phyloP scores from a whole-genome alignment of 2,888 invertebrate genomes.

The Drosophila silvestris region DNA sequence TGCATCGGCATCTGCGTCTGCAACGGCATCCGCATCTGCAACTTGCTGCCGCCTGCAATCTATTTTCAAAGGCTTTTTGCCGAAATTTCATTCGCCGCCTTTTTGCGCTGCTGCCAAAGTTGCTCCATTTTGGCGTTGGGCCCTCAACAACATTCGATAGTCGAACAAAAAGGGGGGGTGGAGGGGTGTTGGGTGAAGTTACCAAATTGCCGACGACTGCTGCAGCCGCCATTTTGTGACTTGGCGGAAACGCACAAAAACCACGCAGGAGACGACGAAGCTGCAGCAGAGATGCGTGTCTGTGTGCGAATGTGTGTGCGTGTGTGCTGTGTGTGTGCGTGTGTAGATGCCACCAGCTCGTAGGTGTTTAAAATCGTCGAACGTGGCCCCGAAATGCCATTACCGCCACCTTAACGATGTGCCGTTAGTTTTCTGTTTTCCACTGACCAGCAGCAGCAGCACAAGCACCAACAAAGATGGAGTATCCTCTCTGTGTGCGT shows the following conservation, averaged over 20 bases:
- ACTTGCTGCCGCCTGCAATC: conserved; percentile 5
- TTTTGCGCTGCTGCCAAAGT: conserved; percentile 46
- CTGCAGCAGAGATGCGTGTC: conserved; percentile 2
- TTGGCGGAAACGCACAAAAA: conserved; percentile 66
- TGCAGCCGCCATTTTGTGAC: conserved; percentile 77
- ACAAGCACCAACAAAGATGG: conserved; percentile 53
- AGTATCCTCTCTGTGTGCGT: conserved; percentile 25
- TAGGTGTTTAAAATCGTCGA: conserved; percentile 75
- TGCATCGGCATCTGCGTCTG: neutral
- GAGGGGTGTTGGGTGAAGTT: conserved; percentile 49
- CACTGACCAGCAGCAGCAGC: conserved; percentile 54
- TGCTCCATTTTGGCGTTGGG: conserved; percentile 28
- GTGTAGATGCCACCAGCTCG: conserved; percentile 27
- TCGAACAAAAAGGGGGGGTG: neutral
- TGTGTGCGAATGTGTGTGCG: conserved; percentile 6
- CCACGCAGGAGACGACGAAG: conserved; percentile 23
- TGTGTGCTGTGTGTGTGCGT: conserved; percentile 5
- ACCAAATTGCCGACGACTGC: conserved; percentile 68
- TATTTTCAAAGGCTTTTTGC: conserved; percentile 53
- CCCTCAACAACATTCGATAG: neutral
- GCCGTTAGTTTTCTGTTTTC: conserved; percentile 61
- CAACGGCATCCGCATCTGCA: neutral
- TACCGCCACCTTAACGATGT: conserved; percentile 77
- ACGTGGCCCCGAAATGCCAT: conserved; percentile 76
- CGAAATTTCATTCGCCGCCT: conserved; percentile 73